phyloP scores from a whole-genome alignment of 2,888 invertebrate genomes.

The Drosophila antonietae region DNA sequence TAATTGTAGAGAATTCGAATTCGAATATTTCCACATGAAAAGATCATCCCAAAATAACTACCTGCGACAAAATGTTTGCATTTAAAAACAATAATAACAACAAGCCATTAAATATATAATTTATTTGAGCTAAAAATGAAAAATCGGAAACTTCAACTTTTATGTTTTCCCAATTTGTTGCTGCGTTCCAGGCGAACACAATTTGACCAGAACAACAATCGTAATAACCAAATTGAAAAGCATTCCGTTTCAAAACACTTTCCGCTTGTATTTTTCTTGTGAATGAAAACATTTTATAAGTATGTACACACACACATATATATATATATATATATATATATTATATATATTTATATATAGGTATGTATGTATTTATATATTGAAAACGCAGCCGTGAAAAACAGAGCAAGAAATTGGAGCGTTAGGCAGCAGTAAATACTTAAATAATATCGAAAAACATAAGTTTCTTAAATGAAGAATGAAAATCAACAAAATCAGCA shows the following conservation, averaged over 20 bases:
- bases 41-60: slow-evolving; percentile 22
- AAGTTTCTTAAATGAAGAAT: slow-evolving; percentile 49
- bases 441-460: slow-evolving; percentile 54
- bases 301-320: slow-evolving; percentile 3
- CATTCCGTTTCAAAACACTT: slow-evolving; percentile 16
- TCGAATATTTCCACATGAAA: slow-evolving; percentile 71
- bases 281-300: slow-evolving; percentile 2
- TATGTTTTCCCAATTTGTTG: slow-evolving; percentile 32
- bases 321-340: too few relatives aligned
- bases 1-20: slow-evolving; percentile 80
- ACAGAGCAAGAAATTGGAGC: slow-evolving; percentile 43
- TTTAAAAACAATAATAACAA: slow-evolving; percentile 63
- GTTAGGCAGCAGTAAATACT: slow-evolving; percentile 47
- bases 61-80: slow-evolving; percentile 70
- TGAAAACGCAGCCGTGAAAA: slow-evolving; percentile 23
- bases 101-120: slow-evolving; percentile 38
- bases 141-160: slow-evolving; percentile 13
- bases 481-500: slow-evolving; percentile 50
- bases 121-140: slow-evolving; percentile 36
- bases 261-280: slow-evolving; percentile 16
- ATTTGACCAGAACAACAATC: slow-evolving; percentile 14
- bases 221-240: slow-evolving; percentile 24
- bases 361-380: slow-evolving; percentile 8
- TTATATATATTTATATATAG: slow-evolving; percentile 5
- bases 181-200: slow-evolving; percentile 23